phyloP scores from a whole-genome alignment of 2,113 vertebrate genomes.

The Podocnemis expansa region DNA sequence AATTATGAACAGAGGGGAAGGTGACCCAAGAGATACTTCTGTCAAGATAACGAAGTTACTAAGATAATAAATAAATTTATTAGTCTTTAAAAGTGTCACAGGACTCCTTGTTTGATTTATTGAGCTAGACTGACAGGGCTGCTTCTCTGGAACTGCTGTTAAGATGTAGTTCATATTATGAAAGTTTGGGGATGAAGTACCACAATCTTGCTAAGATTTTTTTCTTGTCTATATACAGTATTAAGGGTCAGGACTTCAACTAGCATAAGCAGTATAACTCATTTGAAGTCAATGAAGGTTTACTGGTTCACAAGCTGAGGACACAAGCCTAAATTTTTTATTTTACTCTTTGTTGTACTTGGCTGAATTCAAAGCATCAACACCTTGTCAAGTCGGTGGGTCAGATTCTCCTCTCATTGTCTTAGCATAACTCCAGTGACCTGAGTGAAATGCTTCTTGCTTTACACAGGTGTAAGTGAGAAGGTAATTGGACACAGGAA shows the following conservation, averaged over 20 bases:
- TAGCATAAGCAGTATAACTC: not conserved
- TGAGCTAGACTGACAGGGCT: no score
- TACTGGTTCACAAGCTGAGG: not conserved
- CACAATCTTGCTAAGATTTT: not conserved
- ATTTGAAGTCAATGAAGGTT: not conserved
- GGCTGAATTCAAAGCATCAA: not conserved
- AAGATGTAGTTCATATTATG: fast-evolving
- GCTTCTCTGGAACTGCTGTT: not conserved
- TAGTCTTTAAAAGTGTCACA: no score
- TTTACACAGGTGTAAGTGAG: conserved; percentile 50
- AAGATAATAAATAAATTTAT: no score
- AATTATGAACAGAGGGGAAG: not conserved
- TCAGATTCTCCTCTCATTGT: not conserved
- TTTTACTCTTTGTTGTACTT: not conserved
- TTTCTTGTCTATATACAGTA: not conserved
- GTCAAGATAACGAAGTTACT: no score
- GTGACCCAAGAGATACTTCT: not conserved
- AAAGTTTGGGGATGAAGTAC: not conserved
- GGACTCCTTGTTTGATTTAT: no score
- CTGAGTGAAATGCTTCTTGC: conserved; percentile 22
- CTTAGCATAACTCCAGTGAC: not conserved
- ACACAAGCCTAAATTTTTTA: not conserved
- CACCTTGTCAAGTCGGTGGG: not conserved
- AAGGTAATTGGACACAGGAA: conserved; percentile 26
- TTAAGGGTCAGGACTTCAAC: conserved; percentile 14